Base-by-base conservation (phyloP, 2,797 vertebrate species). In the Spea hammondii region DNA sequence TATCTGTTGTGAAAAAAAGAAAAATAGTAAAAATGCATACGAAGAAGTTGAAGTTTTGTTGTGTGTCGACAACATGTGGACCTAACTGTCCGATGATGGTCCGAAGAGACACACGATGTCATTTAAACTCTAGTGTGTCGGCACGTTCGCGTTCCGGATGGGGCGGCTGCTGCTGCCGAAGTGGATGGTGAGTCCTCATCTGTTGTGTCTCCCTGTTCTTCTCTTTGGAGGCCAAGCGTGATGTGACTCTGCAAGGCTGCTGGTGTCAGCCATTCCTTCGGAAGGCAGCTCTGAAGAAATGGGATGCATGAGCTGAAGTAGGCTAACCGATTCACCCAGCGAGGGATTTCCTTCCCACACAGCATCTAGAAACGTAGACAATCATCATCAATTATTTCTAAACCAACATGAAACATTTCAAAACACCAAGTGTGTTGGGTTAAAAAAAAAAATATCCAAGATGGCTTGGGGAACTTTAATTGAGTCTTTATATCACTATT, bases 281-380 rank as follows among this genome's bases (percentile, higher is more conserved):
- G 96, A 2, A 96, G 92, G 86, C 96, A 97, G 88, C 95, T 97
- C 92, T 97, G 96, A 80, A 98, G 94, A 85, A 97, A 97, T 6
- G 95, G 96, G 87, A 97, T 94, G 85, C 96, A 98, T 0, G 96
- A 98, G 89, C 96, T 97, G 89, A 98, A 96, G 90, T 98, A 97
- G 1, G 96, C 96, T 89, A 98, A 88, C 45, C 96, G 92, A 89
- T 98, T 98, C 82, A 98, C 96, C 96, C 96, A 98, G 74, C 95
- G 95, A 0, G 96, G 96, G 77, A 95, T 96, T 84, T 97, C 95
- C 72, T 91, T 92, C 70, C 96, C 95, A 64, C 96, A 97, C 80
- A 97, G 85, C 86, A 97, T 89, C 96, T 98, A 87, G 13, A 83
- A 48, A 12, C 50, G 5, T 45, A 32, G 32, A 32, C 13, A 57